Base-by-base conservation (phyloP, 2,888 invertebrate genomes). In the Perithous albicinctus region DNA sequence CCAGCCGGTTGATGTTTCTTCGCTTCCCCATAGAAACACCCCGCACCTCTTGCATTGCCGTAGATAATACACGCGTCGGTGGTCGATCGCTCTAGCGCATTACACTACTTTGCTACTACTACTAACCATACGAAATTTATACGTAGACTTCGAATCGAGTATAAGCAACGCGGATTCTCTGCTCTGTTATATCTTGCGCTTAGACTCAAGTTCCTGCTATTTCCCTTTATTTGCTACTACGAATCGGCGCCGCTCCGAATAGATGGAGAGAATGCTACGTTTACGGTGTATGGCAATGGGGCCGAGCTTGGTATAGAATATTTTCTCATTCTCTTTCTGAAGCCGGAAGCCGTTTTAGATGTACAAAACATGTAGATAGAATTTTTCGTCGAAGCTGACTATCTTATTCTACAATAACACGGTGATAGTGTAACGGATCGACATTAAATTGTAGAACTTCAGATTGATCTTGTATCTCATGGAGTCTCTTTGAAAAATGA, bases 21-120 rank as follows among this genome's bases (percentile, higher is more conserved):
- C 51, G 35, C 48, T 43, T n/a, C 54, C 18, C 29, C 4, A 38
- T 15, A 66, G 64, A 56, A 63, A 51, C n/a, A n/a, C 38, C 48
- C 15, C 8, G 20, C 10, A 29, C 46, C n/a, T 75, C 70, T 59
- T 56, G 26, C 67, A n/a, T 56, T 26, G 29, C 41, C 12, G 74
- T 32, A 63, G 46, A 61, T 77, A 81, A 77, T 73, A 32, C 61
- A 64, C 20, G 70, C 78, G 78, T 78, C 78, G 81, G 63, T 78
- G 69, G 78, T 81, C 74, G 69, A 54, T 20, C 38, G 5, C 18
- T 46, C 46, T 73, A 29, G 70, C 56, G 72, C 72, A 76, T 76
- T 73, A 80, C 67, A 32, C 56, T 56, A 12, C 26, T 54, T n/a
- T n/a, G 54, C 59, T 64, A 56, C 46, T 41, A 72, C 76, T n/a